Base-by-base conservation (phyloP, 2,797 vertebrate genomes). In the Sebastes taczanowskii region DNA sequence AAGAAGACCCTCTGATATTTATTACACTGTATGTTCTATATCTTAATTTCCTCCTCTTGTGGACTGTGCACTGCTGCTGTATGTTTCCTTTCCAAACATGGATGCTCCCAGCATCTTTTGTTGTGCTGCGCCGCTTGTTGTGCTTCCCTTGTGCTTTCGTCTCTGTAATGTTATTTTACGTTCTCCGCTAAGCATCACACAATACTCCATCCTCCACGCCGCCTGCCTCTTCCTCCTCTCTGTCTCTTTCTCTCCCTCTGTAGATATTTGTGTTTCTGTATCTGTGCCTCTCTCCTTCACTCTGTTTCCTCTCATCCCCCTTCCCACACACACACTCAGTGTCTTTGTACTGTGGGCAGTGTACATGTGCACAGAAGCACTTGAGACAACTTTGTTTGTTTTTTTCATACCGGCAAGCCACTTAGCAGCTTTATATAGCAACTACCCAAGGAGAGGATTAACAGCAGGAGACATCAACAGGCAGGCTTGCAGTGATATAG, bases 341-440 rank as follows among this genome's bases (percentile, higher is more conserved):
- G 89, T 91, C 91, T 84, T 90, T 90, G 86, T 88, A 87, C 84
- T 90, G 91, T 91, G 92, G 90, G 89, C 86, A 86, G 85, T 71
- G 71, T 88, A 76, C 84, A 86, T 91, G 86, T 85, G 88, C 83
- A 90, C 76, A 91, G 72, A 87, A 85, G 90, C 89, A 89, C 92
- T 94, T 76, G 84, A 92, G 91, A 94, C 90, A 92, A 94, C 90
- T 93, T 93, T 89, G 89, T 86, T 78, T 52, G 3, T 76, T 70
- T 78, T 77, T 80, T 71, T 77, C 34, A 73, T 87, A 87, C 84
- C 69, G 60, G 69, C 86, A 92, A 93, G 92, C 92, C 93, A 95
- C 93, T 95, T 95, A 95, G 83, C 86, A 88, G 90, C 92, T 94
- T 95, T 94, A 94, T 94, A 93, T 94, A 94, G 94, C 82, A 88